phyloP scores from a whole-genome alignment of 2,888 invertebrate species.

The Lasiommata megera region DNA sequence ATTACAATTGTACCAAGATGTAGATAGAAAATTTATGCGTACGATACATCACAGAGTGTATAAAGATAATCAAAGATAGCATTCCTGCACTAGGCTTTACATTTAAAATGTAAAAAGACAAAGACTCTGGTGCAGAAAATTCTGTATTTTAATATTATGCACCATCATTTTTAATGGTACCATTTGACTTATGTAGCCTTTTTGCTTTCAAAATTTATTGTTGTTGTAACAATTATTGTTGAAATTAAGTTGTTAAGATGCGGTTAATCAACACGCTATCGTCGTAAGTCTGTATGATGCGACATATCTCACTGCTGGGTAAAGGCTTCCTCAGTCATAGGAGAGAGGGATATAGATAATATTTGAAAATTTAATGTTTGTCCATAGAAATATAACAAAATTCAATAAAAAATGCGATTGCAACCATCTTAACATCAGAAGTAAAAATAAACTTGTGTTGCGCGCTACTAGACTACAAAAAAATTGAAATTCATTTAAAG shows the following conservation, averaged over 20 bases:
- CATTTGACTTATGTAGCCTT: constrained; percentile 20
- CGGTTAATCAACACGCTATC: constrained; percentile 2
- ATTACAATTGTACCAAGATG: constrained; percentile 19
- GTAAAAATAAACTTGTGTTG: too few species aligned
- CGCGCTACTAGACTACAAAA: too few species aligned
- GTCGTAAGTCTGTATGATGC: too few species aligned
- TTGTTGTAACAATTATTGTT: constrained; percentile 17
- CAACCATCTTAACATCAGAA: too few species aligned
- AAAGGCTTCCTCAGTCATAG: too few species aligned
- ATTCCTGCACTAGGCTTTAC: constrained; percentile 16
- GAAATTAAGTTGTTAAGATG: constrained; percentile 15
- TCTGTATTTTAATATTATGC: constrained; percentile 19
- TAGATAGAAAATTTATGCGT: constrained; percentile 26
- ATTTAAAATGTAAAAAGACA: constrained; percentile 17
- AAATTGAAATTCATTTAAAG: too few species aligned
- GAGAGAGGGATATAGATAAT: too few species aligned
- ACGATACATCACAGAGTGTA: constrained; percentile 16
- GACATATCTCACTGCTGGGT: too few species aligned
- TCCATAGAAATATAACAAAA: too few species aligned
- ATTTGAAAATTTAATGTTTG: too few species aligned
- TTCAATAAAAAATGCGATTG: too few species aligned
- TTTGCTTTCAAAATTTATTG: constrained; percentile 16
- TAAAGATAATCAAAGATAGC: constrained; percentile 21
- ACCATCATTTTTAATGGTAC: constrained; percentile 15
- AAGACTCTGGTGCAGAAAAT: constrained; percentile 12